phyloP scores from a whole-genome alignment of 92 coral and sea anemone species.

The Heliopora coerulea region DNA sequence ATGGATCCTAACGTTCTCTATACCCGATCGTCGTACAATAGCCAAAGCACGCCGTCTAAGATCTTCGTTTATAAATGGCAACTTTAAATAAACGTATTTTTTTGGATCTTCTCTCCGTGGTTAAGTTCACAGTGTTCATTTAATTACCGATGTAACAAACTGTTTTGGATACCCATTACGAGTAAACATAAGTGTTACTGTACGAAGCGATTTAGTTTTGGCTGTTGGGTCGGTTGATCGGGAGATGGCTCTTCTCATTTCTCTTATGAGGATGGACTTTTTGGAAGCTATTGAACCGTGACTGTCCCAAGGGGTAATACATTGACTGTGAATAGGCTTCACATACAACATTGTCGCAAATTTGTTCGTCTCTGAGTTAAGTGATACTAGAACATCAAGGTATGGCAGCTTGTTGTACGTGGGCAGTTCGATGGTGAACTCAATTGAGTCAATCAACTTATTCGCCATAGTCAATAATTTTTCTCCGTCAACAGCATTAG shows the following conservation, averaged over 20 bases:
- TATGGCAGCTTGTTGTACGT: constrained; percentile 21
- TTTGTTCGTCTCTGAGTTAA: neutral
- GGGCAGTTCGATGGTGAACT: constrained; percentile 37
- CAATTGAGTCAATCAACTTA: constrained; percentile 1
- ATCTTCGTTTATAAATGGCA: constrained; percentile 45
- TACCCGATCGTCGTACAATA: constrained; percentile 29
- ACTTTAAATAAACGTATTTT: constrained; percentile 21
- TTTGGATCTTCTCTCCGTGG: constrained; percentile 4
- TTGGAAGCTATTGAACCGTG: constrained; percentile 25
- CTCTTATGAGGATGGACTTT: constrained; percentile 27
- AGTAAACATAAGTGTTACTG: constrained; percentile 19
- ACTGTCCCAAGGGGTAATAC: constrained; percentile 37
- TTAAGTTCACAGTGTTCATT: constrained; percentile 27
- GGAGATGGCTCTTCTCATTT: constrained; percentile 26
- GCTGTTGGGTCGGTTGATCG: constrained; percentile 24
- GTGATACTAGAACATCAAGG: constrained; percentile 17
- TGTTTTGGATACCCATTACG: constrained; percentile 33
- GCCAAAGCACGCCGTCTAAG: constrained; percentile 24
- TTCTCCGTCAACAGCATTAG: neutral
- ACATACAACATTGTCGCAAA: constrained; percentile 8
- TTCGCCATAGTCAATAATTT: constrained; percentile 23
- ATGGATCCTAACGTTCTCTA: constrained; percentile 28
- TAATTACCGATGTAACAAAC: constrained; percentile 16
- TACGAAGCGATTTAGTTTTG: constrained; percentile 25
- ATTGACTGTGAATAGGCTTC: constrained; percentile 35